phyloP scores from a whole-genome alignment of 2,113 vertebrate genomes.

The Psittacus erithacus region DNA sequence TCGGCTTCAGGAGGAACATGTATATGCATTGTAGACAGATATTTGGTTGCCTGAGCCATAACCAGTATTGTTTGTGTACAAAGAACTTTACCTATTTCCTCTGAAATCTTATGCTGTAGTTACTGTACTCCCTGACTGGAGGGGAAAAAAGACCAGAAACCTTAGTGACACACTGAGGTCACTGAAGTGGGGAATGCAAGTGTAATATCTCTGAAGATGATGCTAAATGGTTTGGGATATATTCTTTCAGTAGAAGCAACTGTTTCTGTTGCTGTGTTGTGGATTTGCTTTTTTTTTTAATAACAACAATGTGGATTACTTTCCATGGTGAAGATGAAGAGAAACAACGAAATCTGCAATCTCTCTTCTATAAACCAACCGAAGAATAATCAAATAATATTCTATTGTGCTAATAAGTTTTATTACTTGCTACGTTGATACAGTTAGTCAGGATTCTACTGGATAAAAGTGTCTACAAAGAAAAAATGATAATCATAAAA shows the following conservation, averaged over 20 bases:
- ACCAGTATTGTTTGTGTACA: neutral
- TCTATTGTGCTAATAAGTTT: slow-evolving; percentile 20
- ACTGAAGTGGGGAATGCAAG: neutral
- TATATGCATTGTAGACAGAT: neutral
- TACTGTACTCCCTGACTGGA: neutral
- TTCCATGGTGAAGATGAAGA: neutral
- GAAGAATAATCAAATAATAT: neutral
- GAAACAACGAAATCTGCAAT: neutral
- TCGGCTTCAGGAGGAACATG: neutral
- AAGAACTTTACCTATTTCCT: neutral
- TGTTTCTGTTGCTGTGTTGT: neutral
- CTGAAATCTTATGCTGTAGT: neutral
- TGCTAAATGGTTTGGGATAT: neutral
- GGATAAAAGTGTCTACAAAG: neutral
- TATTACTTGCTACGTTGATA: slow-evolving; percentile 41
- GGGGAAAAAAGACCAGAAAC: neutral
- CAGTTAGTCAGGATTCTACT: neutral
- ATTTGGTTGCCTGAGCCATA: neutral
- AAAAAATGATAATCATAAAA: neutral
- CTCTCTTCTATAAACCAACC: neutral
- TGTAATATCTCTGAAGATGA: neutral
- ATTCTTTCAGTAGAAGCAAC: neutral
- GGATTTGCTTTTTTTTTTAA: neutral
- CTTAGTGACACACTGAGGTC: neutral
- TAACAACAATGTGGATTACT: neutral